Percentiles rank a stretch among this genome's conserved stretches.
These are phyloP conservation scores for Triplophysa yarkandensis DNA, from an alignment of 2,797 vertebrate genomes.

Conservation along the genomic window DNA sequence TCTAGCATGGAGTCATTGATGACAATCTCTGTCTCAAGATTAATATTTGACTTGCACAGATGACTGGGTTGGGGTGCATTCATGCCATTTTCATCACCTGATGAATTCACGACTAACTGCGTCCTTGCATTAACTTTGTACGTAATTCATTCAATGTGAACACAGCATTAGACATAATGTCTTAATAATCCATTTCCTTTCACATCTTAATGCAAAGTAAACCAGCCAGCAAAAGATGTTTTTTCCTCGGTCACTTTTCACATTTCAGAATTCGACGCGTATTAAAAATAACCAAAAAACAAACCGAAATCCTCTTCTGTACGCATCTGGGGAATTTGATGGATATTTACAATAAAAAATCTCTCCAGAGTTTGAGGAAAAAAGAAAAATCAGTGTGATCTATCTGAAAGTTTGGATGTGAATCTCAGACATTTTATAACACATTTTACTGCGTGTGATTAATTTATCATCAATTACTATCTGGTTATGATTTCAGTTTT, in stretches of 20 bases:
- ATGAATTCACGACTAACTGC: too few relatives aligned
- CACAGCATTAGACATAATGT: not conserved
- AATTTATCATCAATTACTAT: constrained; percentile 9
- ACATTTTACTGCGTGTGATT: constrained; percentile 15
- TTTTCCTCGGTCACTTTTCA: not conserved
- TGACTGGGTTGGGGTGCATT: too few relatives aligned
- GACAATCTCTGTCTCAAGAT: too few relatives aligned
- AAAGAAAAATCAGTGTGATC: not conserved
- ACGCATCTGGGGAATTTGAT: not conserved
- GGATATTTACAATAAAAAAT: not conserved
- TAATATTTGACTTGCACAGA: too few relatives aligned
- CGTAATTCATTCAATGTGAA: too few relatives aligned
- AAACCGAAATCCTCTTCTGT: not conserved
- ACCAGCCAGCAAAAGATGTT: not conserved
- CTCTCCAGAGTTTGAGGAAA: not conserved
- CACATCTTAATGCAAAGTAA: not conserved
- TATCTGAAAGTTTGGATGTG: constrained; percentile 1
- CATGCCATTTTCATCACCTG: too few relatives aligned
- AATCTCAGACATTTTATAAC: not conserved
- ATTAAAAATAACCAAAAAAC: constrained; percentile 15
- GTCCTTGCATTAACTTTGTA: too few relatives aligned
- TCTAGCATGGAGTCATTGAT: too few relatives aligned
- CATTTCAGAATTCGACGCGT: not conserved
- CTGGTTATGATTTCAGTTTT: constrained; percentile 15
- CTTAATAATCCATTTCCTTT: constrained; percentile 30